These are phyloP conservation scores for Pelosia muscerda DNA, from an alignment of 2,888 invertebrate genomes.

Conservation along the genomic window DNA sequence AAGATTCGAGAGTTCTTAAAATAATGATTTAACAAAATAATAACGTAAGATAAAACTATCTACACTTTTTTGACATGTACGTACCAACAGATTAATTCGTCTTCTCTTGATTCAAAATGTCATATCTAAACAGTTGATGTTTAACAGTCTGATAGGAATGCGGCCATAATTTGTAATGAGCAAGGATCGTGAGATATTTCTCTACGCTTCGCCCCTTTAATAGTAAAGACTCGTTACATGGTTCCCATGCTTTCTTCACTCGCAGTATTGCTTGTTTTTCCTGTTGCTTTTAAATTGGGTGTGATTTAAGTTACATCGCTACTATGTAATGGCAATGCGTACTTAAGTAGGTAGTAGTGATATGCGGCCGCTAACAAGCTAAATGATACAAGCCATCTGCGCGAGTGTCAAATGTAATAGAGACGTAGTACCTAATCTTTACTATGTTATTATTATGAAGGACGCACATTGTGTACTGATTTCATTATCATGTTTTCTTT, in stretches of 20 bases:
- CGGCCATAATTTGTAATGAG: constrained; percentile 86
- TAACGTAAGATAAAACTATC: not conserved
- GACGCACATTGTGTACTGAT: not conserved
- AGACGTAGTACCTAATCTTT: constrained; percentile 35
- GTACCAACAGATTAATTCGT: not conserved
- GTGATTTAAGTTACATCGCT: constrained; percentile 68
- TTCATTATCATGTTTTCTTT: not conserved
- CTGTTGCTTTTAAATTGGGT: constrained; percentile 67
- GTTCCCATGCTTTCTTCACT: constrained; percentile 79
- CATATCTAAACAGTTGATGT: constrained; percentile 67
- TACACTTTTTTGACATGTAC: not conserved
- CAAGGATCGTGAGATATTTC: constrained; percentile 81
- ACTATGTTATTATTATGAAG: constrained; percentile 36
- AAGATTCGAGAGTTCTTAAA: not conserved
- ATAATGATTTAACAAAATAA: not conserved
- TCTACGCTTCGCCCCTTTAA: constrained; percentile 81
- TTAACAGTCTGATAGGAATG: constrained; percentile 80
- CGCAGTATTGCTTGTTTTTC: constrained; percentile 53
- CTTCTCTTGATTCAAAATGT: constrained; percentile 52
- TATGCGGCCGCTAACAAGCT: constrained; percentile 58
- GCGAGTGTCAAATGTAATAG: constrained; percentile 54
- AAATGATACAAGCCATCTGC: constrained; percentile 48
- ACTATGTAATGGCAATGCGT: constrained; percentile 59
- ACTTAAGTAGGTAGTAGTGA: constrained; percentile 59
- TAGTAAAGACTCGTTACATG: constrained; percentile 79